Conservation (phyloP, 2,888 invertebrate species). For the Limulus polyphemus region DNA sequence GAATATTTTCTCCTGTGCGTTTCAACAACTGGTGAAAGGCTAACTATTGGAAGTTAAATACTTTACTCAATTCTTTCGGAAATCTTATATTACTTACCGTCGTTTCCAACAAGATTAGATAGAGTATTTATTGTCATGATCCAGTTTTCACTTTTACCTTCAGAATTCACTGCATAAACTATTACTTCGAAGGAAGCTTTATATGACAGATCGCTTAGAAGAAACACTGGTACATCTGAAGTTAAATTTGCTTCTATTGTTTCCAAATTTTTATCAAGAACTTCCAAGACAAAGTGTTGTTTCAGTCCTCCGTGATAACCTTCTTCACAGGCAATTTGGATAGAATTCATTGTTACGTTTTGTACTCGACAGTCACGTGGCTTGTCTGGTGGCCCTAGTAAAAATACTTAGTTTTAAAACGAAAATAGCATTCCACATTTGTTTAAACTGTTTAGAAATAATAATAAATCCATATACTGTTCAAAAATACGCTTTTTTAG, state of each 20-base stretch:
- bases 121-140: conserved; percentile 21
- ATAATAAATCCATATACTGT: too few relatives aligned
- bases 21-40: too few relatives aligned
- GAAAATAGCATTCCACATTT: too few relatives aligned
- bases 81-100: too few relatives aligned
- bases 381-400: conserved; percentile 71
- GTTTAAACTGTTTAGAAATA: too few relatives aligned
- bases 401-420: not conserved
- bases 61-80: too few relatives aligned
- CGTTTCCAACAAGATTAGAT: not conserved
- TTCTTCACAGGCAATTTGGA: conserved; percentile 72
- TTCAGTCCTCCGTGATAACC: conserved; percentile 82
- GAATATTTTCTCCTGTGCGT: too few relatives aligned
- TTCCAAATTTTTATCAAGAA: conserved; percentile 5
- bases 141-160: conserved; percentile 23
- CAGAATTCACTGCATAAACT: conserved; percentile 26
- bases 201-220: conserved; percentile 20
- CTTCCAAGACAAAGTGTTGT: conserved; percentile 67
- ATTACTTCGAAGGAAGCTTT: conserved; percentile 22
- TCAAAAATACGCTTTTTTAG: too few relatives aligned
- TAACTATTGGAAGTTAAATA: too few relatives aligned
- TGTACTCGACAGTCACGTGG: conserved; percentile 73
- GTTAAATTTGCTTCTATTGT: conserved; percentile 16
- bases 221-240: conserved; percentile 20
- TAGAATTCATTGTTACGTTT: conserved; percentile 69